phyloP scores from a whole-genome alignment of 2,113 vertebrate genomes.

The Phalacrocorax aristotelis region DNA sequence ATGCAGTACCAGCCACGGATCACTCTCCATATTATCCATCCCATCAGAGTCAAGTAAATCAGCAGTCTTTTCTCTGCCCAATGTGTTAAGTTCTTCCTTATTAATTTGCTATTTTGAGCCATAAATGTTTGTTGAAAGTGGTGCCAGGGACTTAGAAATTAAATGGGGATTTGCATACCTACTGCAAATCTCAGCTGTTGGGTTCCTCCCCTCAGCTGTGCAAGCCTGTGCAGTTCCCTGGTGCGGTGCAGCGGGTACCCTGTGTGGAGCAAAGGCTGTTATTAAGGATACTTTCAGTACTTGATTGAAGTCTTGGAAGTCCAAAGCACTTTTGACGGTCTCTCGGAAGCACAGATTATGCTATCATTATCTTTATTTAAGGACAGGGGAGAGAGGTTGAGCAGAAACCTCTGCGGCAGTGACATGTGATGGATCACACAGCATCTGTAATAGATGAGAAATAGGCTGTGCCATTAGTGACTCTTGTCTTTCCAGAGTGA shows the following conservation, averaged over 20 bases:
- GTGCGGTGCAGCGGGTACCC: neutral
- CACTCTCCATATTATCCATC: neutral
- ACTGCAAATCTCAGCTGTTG: neutral
- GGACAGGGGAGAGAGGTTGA: neutral
- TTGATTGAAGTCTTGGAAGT: neutral
- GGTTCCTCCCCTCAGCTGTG: neutral
- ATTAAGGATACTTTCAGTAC: neutral
- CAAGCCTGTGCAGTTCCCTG: neutral
- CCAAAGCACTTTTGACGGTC: neutral
- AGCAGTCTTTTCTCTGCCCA: neutral
- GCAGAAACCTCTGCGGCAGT: neutral
- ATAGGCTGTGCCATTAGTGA: neutral
- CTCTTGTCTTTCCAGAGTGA: neutral
- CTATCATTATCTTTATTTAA: neutral
- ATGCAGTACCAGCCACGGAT: fast-evolving
- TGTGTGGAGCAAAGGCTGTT: neutral
- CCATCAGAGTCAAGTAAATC: neutral
- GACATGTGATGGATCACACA: neutral
- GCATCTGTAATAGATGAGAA: neutral
- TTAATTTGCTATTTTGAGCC: neutral
- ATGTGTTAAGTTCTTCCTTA: neutral
- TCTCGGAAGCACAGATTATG: neutral
- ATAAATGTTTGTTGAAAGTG: neutral
- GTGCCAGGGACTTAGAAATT: neutral
- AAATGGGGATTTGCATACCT: neutral